Base-by-base conservation (phyloP, 1,140 invertebrate species). In the Cylas formicarius region DNA sequence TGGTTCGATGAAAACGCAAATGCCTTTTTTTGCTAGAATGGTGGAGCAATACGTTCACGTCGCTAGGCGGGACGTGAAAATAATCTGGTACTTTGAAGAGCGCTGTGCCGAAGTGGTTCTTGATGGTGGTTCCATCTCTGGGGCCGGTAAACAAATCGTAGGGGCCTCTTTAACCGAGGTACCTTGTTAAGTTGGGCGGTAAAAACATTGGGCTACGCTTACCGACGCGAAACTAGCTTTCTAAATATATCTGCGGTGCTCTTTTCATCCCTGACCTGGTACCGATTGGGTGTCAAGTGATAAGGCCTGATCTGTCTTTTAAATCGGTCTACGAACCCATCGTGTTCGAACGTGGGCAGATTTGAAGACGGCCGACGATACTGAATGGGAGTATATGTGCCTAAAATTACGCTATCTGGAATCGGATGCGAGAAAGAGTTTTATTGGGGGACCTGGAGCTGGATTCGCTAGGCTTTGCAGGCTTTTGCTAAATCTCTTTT, bases 111-210 rank as follows among this genome's bases (percentile, higher is more conserved):
- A 63, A 58, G 29, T 65, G 48, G 38, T 63, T 65, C 50, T 62
- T 62, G n/a, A 65, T 65, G n/a, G 60, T 61, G 2, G 49, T 47
- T 14, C 29, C 35, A 18, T 62, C 57, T 26, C 63, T 46, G 4
- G 55, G 55, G 1, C 60, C 61, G 3, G 61, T 65, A 28, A 65
- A 65, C 4, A 54, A 44, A 22, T 63, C 58, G 24, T 63, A 63
- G 3, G 61, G 63, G 2, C 63, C 61, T 13, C 56, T 54, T 19
- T 39, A 47, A 11, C 49, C 55, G 0, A 50, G 48, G 9, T 35
- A 11, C 24, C 37, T 47, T 13, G 26, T 23, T 10, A 50, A 7
- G n/a, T 39, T 14, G 11, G 34, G 38, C 13, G 37, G 17, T 6
- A 55, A n/a, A 11, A n/a, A n/a, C 8, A 19, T 7, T 14, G 18